phyloP scores from a whole-genome alignment of 2,797 vertebrate species.

The Steatocranus sp. region DNA sequence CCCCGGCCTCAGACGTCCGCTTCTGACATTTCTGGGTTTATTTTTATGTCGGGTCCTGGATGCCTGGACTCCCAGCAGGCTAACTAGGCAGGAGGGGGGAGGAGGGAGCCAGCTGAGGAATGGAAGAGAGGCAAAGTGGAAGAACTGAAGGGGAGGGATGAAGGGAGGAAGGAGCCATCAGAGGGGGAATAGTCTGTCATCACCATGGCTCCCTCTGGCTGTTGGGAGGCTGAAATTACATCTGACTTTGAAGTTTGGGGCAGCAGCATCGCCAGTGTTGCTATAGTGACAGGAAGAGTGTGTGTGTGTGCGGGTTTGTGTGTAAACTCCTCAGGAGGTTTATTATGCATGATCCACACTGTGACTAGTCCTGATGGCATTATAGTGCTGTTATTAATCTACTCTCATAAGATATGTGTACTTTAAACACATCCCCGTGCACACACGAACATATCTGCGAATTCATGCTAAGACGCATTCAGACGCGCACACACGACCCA shows the following conservation, averaged over 20 bases:
- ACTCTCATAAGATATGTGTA: constrained; percentile 59
- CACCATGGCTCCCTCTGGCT: constrained; percentile 92
- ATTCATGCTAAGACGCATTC: constrained; percentile 12
- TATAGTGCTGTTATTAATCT: constrained; percentile 69
- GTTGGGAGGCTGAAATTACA: constrained; percentile 95
- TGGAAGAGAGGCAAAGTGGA: not conserved
- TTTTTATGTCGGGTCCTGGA: constrained; percentile 80
- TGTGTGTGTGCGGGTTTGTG: not conserved
- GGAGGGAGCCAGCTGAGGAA: not conserved
- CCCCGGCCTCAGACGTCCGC: constrained; percentile 49
- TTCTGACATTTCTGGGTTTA: constrained; percentile 78
- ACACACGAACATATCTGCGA: not conserved
- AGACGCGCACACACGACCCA: constrained; percentile 22
- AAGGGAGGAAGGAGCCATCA: constrained; percentile 4
- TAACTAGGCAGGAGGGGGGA: not conserved
- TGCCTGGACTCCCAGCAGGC: constrained; percentile 34
- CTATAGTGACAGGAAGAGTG: constrained; percentile 79
- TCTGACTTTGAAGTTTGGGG: constrained; percentile 91
- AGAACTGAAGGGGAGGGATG: not conserved
- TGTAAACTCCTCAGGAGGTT: constrained; percentile 64
- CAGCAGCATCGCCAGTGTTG: constrained; percentile 81
- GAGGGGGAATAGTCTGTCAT: constrained; percentile 51
- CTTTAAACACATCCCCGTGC: constrained; percentile 46
- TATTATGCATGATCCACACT: constrained; percentile 72
- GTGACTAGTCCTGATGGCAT: constrained; percentile 70